A percentile compares a stretch with the other conserved stretches of the same genome.
These are phyloP conservation scores for Eledona agricola DNA, from an alignment of 2,888 invertebrate genomes.

Conservation along the genomic window DNA sequence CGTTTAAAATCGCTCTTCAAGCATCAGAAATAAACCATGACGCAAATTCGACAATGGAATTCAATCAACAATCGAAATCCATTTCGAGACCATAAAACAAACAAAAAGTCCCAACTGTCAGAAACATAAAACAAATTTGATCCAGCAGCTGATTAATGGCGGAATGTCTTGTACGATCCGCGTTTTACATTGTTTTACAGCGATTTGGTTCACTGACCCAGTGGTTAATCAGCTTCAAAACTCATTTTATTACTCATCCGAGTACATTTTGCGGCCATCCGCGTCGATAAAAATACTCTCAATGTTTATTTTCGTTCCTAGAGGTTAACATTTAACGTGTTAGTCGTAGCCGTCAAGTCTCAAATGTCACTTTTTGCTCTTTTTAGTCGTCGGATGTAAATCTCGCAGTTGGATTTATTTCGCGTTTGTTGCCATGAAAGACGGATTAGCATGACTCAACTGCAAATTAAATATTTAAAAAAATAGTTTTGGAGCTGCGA, in stretches of 20 bases:
- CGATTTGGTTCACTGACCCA: constrained; percentile 19
- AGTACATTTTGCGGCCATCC: constrained; percentile 19
- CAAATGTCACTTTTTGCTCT: too few species aligned
- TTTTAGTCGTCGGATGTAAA: too few species aligned
- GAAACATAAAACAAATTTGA: constrained; percentile 19
- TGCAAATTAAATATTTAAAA: too few species aligned
- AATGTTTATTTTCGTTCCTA: constrained; percentile 15
- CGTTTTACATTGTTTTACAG: too few species aligned
- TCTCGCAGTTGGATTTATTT: too few species aligned
- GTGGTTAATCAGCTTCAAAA: constrained; percentile 2
- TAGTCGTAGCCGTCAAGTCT: constrained; percentile 4
- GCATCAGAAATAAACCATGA: constrained; percentile 2
- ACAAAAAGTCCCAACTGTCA: constrained; percentile 5
- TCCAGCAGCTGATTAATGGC: constrained; percentile 10
- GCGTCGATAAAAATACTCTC: constrained; percentile 13
- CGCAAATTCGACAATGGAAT: background rate
- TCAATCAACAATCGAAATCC: constrained; percentile 8
- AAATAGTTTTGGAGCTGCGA: too few species aligned
- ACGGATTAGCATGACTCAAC: too few species aligned
- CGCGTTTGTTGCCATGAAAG: too few species aligned
- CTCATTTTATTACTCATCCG: constrained; percentile 7
- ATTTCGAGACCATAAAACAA: background rate
- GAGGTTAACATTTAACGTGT: constrained; percentile 14
- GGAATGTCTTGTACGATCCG: background rate
- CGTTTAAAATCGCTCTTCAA: too few species aligned